Evolutionary conservation across 1,140 invertebrate species (phyloP), one percentile per base, ranked within the genome.

Genomic region (Bacillus rossius): DNA sequence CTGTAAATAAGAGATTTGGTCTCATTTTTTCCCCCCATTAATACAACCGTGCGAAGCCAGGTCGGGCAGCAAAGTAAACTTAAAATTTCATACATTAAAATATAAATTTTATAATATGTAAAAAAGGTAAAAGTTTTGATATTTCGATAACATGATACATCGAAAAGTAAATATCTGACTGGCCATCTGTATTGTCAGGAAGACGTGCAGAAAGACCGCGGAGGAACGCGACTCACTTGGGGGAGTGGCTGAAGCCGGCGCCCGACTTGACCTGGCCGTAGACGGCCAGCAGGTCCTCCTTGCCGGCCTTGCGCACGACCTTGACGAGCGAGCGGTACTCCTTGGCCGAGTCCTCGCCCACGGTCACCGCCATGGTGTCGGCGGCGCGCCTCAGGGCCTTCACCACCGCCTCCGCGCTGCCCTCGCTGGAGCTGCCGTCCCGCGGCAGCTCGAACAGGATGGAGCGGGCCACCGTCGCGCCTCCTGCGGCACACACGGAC

Each of bases 391-490:
- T 81, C 14, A 88, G 60, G 0, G 82, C 79, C 0, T 72, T 69
- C 1, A 77, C 47, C 19, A 85, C 80, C 0, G 70, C 70, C 1
- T 81, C 75, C 0, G 74, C 63, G 34, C 80, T 82, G 17, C 76
- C 79, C 26, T 78, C 75, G 1, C 74, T 67, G 0, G 72, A 66
- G 42, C 65, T 67, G 1, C 79, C 76, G 0, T 75, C 76, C 66
- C 87, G 84, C 0, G 85, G 83, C 49, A 81, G 81, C 57, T 91
- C 85, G 67, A 88, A 92, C 56, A 89, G 81, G 37, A 91, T 76
- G 0, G 83, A 82, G 37, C 80, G 82, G 1, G 80, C 73, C 29
- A 34, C 29, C 10, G 29, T 7, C 10, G 29, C 29, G 10, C 29
- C 29, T 34, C 29, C 29, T 34, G 29, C 29, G 10, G 10, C 29